Evolutionary conservation across 2,888 invertebrate genomes (phyloP).

Genomic region (Phaonia tiefii): DNA sequence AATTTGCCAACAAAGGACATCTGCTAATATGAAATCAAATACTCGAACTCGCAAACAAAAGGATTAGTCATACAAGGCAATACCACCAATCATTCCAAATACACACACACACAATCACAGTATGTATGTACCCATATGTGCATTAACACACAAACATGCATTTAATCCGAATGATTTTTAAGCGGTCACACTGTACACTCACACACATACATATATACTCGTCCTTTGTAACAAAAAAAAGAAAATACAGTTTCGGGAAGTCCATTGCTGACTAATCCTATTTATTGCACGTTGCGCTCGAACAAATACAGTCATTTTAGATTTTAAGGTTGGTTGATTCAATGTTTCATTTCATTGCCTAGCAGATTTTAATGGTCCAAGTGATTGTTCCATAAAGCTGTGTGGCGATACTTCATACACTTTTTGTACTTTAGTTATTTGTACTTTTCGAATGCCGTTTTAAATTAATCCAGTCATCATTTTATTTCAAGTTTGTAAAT

Average conservation of each 20-base stretch:
- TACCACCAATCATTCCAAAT: neutral
- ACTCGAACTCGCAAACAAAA: slow-evolving; percentile 43
- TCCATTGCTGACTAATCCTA: neutral
- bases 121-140: neutral
- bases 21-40: slow-evolving; percentile 71
- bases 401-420: too few relatives aligned
- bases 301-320: slow-evolving; percentile 7
- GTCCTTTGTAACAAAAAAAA: neutral
- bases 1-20: slow-evolving; percentile 72
- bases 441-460: too few relatives aligned
- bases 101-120: neutral
- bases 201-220: too few relatives aligned
- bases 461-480: too few relatives aligned
- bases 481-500: too few relatives aligned
- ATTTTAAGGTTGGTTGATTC: slow-evolving; percentile 62
- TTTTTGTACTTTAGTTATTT: too few relatives aligned
- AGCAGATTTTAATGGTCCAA: too few relatives aligned
- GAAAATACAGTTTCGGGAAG: too few relatives aligned
- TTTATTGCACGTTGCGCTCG: neutral
- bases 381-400: too few relatives aligned
- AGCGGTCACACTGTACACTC: too few relatives aligned
- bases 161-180: too few relatives aligned
- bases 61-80: neutral
- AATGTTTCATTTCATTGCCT: slow-evolving; percentile 53
- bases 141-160: neutral